Percentiles rank a stretch among this genome's conserved stretches.
Conservation (phyloP, 2,113 vertebrate genomes). For the Chitala chitala region DNA sequence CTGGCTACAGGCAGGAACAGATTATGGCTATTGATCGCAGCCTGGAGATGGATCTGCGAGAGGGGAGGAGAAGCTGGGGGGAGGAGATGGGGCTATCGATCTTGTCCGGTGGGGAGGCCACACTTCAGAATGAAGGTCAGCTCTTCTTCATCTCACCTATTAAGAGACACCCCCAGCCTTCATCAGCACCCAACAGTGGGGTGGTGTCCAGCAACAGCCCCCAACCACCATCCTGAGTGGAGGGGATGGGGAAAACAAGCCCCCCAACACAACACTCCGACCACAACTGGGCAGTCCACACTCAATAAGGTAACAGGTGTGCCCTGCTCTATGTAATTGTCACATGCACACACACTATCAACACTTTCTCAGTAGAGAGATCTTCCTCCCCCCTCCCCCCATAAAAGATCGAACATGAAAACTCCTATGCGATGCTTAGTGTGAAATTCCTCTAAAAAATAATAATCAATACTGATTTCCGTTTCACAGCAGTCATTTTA, state of each 20-base stretch:
- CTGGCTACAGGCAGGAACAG: conserved; percentile 81
- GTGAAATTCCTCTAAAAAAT: conserved; percentile 13
- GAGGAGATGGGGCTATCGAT: conserved; percentile 70
- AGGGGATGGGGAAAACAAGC: background rate
- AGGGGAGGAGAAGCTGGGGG: conserved; percentile 50
- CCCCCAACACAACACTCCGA: background rate
- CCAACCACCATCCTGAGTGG: too few species aligned
- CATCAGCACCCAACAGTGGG: conserved; percentile 14
- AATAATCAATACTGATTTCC: conserved; percentile 6
- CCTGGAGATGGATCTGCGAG: conserved; percentile 75
- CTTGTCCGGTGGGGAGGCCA: conserved; percentile 56
- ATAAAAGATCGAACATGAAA: background rate
- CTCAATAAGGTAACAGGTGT: conserved; percentile 4
- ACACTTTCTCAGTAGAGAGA: too few species aligned
- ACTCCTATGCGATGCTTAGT: background rate
- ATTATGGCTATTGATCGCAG: conserved; percentile 92
- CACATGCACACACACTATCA: background rate
- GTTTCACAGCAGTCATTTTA: background rate
- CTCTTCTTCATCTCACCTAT: conserved; percentile 60
- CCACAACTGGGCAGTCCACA: background rate
- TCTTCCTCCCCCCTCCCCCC: background rate
- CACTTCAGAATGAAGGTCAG: conserved; percentile 71
- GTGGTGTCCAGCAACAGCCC: background rate
- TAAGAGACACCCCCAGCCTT: conserved; percentile 43
- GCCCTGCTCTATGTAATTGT: background rate